These are phyloP conservation scores for Drosophila ogumai DNA, from an alignment of 1,140 invertebrate genomes.

Conservation along the genomic window DNA sequence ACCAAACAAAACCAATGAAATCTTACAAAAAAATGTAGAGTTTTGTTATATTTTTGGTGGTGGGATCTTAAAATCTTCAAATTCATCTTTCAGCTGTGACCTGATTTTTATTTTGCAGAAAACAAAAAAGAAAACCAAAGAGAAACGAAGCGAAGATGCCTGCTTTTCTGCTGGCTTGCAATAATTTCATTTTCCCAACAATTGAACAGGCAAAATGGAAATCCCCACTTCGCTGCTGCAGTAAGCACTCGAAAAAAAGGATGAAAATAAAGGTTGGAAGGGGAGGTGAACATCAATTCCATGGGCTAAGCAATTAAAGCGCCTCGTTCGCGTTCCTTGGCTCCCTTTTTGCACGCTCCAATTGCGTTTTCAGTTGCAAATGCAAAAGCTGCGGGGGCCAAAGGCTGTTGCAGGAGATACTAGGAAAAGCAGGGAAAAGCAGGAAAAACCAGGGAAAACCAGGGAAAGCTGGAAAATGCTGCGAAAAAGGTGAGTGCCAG, in stretches of 20 bases:
- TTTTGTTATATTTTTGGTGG: constrained; percentile 4
- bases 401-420: background rate
- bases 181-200: constrained; percentile 72
- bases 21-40: constrained; percentile 60
- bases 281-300: constrained; percentile 26
- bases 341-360: constrained; percentile 38
- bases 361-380: constrained; percentile 46
- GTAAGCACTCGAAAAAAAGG: background rate
- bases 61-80: constrained; percentile 10
- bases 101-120: constrained; percentile 16
- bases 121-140: background rate
- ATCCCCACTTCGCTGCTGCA: constrained; percentile 9
- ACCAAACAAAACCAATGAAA: constrained; percentile 72
- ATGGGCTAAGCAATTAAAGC: constrained; percentile 44
- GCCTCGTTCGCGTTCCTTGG: constrained; percentile 33
- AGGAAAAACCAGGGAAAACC: background rate
- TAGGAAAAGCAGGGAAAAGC: background rate
- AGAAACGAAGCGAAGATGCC: background rate
- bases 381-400: background rate
- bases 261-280: background rate
- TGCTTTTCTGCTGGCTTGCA: constrained; percentile 62
- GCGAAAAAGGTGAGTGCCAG: constrained; percentile 20
- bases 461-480: too few species aligned
- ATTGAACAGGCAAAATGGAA: constrained; percentile 56
- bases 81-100: constrained; percentile 45